Conservation (phyloP, 2,888 invertebrate genomes). For the Pristionchus exspectatus region DNA sequence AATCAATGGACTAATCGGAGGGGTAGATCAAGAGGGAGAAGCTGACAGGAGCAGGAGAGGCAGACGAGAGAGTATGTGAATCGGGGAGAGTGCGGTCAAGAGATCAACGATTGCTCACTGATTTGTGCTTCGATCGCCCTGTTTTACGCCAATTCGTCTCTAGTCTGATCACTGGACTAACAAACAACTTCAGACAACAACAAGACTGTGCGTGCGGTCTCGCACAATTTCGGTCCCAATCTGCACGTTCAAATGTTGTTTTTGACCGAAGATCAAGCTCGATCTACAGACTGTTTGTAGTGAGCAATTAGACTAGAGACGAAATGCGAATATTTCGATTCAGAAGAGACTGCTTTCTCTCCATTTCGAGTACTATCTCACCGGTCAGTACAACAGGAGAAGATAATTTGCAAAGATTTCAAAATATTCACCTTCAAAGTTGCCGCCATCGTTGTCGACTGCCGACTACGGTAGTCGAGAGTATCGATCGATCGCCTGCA, state of each 20-base stretch:
- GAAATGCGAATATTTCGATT: neutral
- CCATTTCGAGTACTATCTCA: neutral
- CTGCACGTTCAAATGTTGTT: neutral
- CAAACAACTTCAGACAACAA: neutral
- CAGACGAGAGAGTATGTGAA: neutral
- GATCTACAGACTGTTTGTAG: neutral
- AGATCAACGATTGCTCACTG: no score
- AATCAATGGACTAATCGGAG: neutral
- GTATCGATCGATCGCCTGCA: constrained; percentile 37
- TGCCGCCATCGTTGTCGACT: constrained; percentile 8
- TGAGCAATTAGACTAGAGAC: neutral
- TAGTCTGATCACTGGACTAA: neutral
- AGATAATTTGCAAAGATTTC: neutral
- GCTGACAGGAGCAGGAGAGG: neutral
- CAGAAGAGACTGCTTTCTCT: neutral
- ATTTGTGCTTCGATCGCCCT: neutral
- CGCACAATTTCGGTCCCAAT: neutral
- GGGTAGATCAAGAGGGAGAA: neutral
- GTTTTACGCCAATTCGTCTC: neutral
- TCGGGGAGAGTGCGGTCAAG: no score
- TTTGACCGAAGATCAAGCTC: neutral
- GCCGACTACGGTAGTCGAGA: constrained; percentile 32
- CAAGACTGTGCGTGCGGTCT: neutral
- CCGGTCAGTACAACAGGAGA: neutral
- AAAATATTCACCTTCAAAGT: constrained; percentile 21